Evolutionary conservation across 2,888 invertebrate species (phyloP).

Genomic region (Beris morrisii): DNA sequence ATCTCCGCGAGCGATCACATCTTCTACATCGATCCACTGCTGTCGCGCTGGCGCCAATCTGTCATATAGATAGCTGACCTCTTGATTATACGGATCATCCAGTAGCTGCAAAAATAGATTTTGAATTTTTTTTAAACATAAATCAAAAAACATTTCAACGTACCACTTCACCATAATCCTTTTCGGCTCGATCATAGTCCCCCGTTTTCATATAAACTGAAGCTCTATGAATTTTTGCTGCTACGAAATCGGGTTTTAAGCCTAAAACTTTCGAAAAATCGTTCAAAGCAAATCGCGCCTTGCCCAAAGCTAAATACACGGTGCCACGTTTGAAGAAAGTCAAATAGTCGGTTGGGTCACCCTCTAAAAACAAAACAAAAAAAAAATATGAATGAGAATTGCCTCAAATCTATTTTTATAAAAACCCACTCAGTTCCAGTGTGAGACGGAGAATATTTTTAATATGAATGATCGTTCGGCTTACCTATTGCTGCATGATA

Average conservation of each 20-base stretch:
- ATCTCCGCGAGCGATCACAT: constrained; percentile 63
- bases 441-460: background rate
- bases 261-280: constrained; percentile 93
- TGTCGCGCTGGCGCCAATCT: constrained; percentile 66
- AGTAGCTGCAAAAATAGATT: constrained; percentile 58
- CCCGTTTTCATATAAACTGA: constrained; percentile 89
- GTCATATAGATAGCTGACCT: constrained; percentile 71
- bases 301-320: constrained; percentile 92
- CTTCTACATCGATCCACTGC: constrained; percentile 67
- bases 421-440: background rate
- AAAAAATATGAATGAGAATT: background rate
- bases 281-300: constrained; percentile 90
- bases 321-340: constrained; percentile 95
- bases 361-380: constrained; percentile 66
- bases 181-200: constrained; percentile 76
- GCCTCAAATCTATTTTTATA: constrained; percentile 19
- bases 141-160: constrained; percentile 54
- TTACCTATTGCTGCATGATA: constrained; percentile 97
- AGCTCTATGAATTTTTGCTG: constrained; percentile 83
- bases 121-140: background rate
- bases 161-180: constrained; percentile 84
- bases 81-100: constrained; percentile 74
- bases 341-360: constrained; percentile 93
- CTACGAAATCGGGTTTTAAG: constrained; percentile 91
- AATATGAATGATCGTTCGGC: constrained; percentile 46